A percentile compares a stretch with the other conserved stretches of the same genome.
phyloP scores from a whole-genome alignment of 2,113 vertebrate genomes.

The Sterrhoptilus dennistouni region DNA sequence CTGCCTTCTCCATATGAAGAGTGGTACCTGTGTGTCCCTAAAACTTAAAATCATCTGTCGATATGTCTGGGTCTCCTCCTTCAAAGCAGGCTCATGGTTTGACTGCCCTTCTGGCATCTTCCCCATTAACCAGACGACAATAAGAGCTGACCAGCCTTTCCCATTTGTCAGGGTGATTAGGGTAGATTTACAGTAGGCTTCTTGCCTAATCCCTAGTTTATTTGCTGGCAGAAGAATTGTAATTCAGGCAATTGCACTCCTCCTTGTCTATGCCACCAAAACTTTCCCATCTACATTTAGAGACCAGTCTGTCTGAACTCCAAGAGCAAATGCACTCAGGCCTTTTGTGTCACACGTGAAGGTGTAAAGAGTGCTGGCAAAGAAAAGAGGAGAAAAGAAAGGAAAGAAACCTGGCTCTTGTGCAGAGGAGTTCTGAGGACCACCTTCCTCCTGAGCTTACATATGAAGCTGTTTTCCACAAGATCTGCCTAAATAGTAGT shows the following conservation, averaged over 20 bases:
- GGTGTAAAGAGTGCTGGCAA: background rate
- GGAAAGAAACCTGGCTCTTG: background rate
- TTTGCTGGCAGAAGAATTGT: background rate
- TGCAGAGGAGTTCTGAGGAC: background rate
- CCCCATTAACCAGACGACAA: background rate
- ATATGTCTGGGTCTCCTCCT: fast-evolving
- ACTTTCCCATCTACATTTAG: background rate
- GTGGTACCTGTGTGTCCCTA: background rate
- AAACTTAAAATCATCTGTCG: background rate
- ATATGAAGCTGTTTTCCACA: background rate
- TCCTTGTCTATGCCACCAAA: background rate
- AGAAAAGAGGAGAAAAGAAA: background rate
- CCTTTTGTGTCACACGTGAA: background rate
- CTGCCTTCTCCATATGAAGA: background rate
- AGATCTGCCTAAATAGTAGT: background rate
- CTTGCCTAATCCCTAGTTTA: background rate
- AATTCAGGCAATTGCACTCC: background rate
- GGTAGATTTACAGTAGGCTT: background rate
- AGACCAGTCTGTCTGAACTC: background rate
- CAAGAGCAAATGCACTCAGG: background rate
- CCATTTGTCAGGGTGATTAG: background rate
- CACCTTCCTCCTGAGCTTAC: background rate
- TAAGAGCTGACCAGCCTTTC: background rate
- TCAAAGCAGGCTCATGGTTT: background rate
- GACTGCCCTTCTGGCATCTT: background rate